phyloP scores from a whole-genome alignment of 2,888 invertebrate species.

The Orthonychiurus folsomi region DNA sequence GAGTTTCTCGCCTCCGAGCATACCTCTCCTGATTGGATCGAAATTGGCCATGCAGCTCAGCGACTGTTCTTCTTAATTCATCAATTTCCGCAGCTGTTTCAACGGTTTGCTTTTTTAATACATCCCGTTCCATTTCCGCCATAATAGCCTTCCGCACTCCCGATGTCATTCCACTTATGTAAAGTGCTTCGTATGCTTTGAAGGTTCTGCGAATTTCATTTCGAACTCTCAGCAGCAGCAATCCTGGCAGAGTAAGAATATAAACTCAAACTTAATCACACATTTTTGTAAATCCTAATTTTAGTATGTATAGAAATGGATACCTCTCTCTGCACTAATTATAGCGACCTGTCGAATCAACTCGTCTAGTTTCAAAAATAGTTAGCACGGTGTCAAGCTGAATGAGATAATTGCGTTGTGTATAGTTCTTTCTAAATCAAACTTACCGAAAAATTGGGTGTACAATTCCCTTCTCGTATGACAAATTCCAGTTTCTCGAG shows the following conservation, averaged over 20 bases:
- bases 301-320: no score
- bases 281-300: no score
- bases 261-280: no score
- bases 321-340: constrained; percentile 8
- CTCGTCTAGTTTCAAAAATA: constrained; percentile 10
- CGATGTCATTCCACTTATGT: neutral
- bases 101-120: neutral
- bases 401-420: no score
- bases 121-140: neutral
- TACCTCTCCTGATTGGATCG: neutral
- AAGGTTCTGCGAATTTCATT: constrained; percentile 9
- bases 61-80: neutral
- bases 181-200: constrained; percentile 3
- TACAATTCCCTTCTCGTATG: constrained; percentile 5
- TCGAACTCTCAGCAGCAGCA: constrained; percentile 6
- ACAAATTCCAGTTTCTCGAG: constrained; percentile 10
- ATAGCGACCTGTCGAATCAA: constrained; percentile 15
- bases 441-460: constrained; percentile 5
- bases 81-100: constrained; percentile 1
- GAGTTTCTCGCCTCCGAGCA: neutral
- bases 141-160: neutral
- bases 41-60: constrained; percentile 3
- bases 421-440: neutral
- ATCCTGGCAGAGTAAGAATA: no score
- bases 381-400: neutral